phyloP scores from a whole-genome alignment of 2,113 vertebrate genomes.

The Martes martes region DNA sequence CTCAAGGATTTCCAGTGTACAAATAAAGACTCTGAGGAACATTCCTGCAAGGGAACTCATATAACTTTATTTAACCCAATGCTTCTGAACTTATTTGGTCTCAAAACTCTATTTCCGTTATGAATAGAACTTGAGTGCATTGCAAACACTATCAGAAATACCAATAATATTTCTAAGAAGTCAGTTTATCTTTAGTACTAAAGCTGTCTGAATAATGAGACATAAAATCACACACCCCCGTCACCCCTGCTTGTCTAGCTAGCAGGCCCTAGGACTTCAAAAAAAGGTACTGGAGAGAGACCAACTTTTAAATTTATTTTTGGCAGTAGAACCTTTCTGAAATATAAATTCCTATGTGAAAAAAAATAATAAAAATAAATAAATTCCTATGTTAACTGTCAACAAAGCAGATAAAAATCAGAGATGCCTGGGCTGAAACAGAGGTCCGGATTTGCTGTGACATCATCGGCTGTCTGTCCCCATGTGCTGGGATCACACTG shows the following conservation, averaged over 20 bases:
- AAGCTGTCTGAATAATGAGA: conserved; percentile 80
- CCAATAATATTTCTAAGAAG: background rate
- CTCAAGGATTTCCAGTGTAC: background rate
- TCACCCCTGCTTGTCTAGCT: background rate
- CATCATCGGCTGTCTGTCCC: rapidly evolving
- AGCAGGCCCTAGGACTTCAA: background rate
- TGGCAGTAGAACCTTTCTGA: background rate
- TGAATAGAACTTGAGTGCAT: background rate
- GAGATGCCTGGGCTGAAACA: background rate
- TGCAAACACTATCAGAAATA: conserved; percentile 1
- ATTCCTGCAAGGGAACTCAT: background rate
- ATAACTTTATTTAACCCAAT: background rate
- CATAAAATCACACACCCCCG: background rate
- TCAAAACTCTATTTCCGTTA: background rate
- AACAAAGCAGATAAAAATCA: conserved; percentile 76
- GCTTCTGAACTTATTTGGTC: background rate
- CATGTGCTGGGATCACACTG: background rate
- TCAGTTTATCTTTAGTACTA: background rate
- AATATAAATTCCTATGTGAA: background rate
- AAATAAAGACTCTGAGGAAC: background rate
- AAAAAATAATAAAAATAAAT: background rate
- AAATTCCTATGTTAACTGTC: background rate
- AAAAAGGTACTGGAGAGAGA: background rate
- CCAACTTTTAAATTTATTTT: background rate
- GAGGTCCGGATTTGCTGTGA: background rate